These are phyloP conservation scores for Rhaphigaster nebulosa DNA, from an alignment of 2,888 invertebrate genomes.

Conservation along the genomic window DNA sequence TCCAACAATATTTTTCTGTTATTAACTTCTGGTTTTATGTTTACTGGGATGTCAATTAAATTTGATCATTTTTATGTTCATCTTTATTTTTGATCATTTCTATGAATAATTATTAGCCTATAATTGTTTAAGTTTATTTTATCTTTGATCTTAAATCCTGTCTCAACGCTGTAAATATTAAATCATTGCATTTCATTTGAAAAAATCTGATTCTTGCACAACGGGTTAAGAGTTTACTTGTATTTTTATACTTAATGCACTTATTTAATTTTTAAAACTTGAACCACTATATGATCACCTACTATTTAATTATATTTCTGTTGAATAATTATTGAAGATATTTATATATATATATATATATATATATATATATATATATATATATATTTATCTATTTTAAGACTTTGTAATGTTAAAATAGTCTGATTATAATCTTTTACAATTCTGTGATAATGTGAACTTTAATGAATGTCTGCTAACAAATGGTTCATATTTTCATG, in stretches of 20 bases:
- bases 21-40: background rate
- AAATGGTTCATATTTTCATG: conserved; percentile 48
- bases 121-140: background rate
- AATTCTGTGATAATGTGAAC: conserved; percentile 48
- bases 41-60: background rate
- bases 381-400: conserved; percentile 10
- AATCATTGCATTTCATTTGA: background rate
- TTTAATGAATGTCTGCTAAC: conserved; percentile 3
- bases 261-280: background rate
- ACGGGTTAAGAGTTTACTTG: background rate
- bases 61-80: background rate
- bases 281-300: background rate
- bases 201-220: background rate
- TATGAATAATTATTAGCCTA: background rate
- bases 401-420: conserved; percentile 13
- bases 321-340: background rate
- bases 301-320: conserved; percentile 4
- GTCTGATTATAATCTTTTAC: conserved; percentile 36
- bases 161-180: background rate
- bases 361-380: conserved; percentile 11
- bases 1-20: background rate
- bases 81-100: background rate
- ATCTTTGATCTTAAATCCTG: background rate
- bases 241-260: conserved; percentile 10
- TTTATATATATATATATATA: background rate